A percentile compares a stretch with the other conserved stretches of the same genome.
phyloP scores from a whole-genome alignment of 2,797 vertebrate genomes.

The Lates japonicus region DNA sequence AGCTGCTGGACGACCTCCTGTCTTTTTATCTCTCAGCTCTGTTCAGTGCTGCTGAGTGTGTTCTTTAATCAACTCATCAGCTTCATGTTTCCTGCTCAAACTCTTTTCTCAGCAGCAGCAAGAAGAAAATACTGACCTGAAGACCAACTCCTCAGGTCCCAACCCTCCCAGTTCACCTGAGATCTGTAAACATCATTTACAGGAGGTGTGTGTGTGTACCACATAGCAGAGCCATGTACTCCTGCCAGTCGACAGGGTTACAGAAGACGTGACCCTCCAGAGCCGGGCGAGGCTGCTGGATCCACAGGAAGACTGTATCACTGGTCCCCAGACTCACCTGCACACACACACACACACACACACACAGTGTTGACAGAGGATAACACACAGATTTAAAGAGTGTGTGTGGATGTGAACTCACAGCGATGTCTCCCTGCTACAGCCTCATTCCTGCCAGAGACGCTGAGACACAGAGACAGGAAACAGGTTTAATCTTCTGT shows the following conservation, averaged over 20 bases:
- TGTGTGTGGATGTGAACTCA: constrained; percentile 78
- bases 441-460: constrained; percentile 96
- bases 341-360: constrained; percentile 28
- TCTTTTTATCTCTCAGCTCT: too few species aligned
- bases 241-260: constrained; percentile 88
- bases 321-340: constrained; percentile 97
- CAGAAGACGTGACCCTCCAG: constrained; percentile 96
- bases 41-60: too few species aligned
- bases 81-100: too few species aligned
- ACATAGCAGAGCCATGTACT: constrained; percentile 95
- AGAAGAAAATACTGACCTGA: too few species aligned
- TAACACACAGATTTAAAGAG: too few species aligned
- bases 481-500: neutral
- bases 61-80: too few species aligned
- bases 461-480: constrained; percentile 76
- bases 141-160: too few species aligned
- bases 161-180: too few species aligned
- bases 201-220: constrained; percentile 85
- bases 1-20: too few species aligned
- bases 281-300: constrained; percentile 89
- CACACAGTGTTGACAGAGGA: neutral
- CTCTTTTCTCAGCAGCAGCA: too few species aligned
- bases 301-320: constrained; percentile 95
- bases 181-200: too few species aligned
- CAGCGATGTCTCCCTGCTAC: constrained; percentile 92